phyloP scores from a whole-genome alignment of 1,140 invertebrate genomes.

The Drusus annulatus region DNA sequence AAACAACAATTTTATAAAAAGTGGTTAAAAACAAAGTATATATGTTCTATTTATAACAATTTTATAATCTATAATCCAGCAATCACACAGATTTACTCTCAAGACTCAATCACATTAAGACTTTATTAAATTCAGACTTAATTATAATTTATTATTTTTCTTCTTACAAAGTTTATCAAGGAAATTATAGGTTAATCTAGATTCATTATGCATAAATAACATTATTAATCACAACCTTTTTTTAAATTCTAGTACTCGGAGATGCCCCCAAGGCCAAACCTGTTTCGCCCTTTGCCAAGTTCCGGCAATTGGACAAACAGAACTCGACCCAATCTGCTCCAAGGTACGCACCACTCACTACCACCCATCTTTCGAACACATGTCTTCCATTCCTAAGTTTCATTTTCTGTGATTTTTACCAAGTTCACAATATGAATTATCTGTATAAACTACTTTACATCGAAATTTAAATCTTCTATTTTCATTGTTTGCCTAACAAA shows the following conservation, averaged over 20 bases:
- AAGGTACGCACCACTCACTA: slow-evolving; percentile 72
- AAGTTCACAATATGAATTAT: too few species aligned
- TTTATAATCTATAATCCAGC: background rate
- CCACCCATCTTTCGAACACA: background rate
- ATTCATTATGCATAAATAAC: background rate
- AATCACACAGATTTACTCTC: too few species aligned
- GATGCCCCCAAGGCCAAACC: slow-evolving; percentile 76
- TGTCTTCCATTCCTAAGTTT: too few species aligned
- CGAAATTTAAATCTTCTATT: too few species aligned
- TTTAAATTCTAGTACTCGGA: slow-evolving; percentile 75
- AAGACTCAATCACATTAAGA: too few species aligned
- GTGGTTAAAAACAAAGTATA: too few species aligned
- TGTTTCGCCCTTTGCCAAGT: slow-evolving; percentile 90
- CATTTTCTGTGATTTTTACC: too few species aligned
- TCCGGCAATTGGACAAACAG: slow-evolving; percentile 90
- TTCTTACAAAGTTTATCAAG: background rate
- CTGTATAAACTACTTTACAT: too few species aligned
- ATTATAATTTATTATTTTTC: background rate
- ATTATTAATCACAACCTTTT: slow-evolving; percentile 58
- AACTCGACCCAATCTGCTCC: slow-evolving; percentile 80
- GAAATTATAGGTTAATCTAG: background rate
- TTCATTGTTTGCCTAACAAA: too few species aligned
- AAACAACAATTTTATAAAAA: too few species aligned
- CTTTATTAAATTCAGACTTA: too few species aligned
- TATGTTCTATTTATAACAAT: too few species aligned